Conservation (phyloP, 2,113 vertebrate genomes). For the Telmatochromis sp. region DNA sequence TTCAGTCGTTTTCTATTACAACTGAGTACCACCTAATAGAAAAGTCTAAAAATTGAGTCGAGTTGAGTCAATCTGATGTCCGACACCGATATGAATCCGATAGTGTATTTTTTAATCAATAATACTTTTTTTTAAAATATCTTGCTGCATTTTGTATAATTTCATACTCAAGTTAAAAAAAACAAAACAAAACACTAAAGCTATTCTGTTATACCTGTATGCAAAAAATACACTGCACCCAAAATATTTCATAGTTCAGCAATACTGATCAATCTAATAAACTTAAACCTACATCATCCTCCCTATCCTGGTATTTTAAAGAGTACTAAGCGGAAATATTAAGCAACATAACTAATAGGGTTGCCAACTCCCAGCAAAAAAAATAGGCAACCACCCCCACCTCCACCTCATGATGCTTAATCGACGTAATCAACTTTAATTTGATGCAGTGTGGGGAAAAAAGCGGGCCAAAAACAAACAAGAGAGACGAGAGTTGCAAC, state of each 20-base stretch:
- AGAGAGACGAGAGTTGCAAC: not conserved
- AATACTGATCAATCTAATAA: not conserved
- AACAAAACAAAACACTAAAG: not conserved
- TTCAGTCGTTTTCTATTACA: not conserved
- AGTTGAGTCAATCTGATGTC: not conserved
- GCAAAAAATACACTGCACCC: not conserved
- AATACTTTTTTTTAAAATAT: not conserved
- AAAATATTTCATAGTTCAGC: not conserved
- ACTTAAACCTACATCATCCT: rapidly evolving
- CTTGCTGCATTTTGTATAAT: not conserved
- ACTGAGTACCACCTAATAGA: not conserved
- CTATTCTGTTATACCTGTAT: not conserved
- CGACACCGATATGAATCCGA: rapidly evolving
- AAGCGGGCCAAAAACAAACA: rapidly evolving
- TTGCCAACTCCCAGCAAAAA: not conserved
- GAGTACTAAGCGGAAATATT: rapidly evolving
- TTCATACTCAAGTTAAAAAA: not conserved
- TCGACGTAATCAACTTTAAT: not conserved
- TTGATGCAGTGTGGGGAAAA: rapidly evolving
- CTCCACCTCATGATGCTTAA: not conserved
- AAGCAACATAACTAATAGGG: not conserved
- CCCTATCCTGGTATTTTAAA: not conserved
- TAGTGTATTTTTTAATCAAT: not conserved
- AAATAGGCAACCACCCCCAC: not conserved
- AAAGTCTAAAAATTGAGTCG: not conserved